Base-by-base conservation (phyloP, 1,140 invertebrate genomes). In the Sminthurinus signatus region DNA sequence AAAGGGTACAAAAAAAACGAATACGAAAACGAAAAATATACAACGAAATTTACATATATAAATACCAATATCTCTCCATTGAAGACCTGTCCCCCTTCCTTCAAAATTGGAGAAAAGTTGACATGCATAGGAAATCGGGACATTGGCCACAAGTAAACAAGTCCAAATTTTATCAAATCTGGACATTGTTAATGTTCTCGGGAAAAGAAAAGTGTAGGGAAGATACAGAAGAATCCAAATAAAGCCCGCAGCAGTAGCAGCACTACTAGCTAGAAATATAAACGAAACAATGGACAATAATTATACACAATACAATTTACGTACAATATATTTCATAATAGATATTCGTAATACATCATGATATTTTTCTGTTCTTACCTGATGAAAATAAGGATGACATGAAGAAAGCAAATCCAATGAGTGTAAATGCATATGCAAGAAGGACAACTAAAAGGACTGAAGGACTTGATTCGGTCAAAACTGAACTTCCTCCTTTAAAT, bases 301-400 rank as follows among this genome's bases (percentile, higher is more conserved):
- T n/a, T n/a, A n/a, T n/a, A n/a, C n/a, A n/a, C n/a, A n/a, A n/a
- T n/a, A n/a, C n/a, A n/a, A n/a, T n/a, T n/a, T n/a, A n/a, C n/a
- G n/a, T n/a, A n/a, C n/a, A n/a, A n/a, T n/a, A n/a, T n/a, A n/a
- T n/a, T n/a, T n/a, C n/a, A n/a, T n/a, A n/a, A n/a, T n/a, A n/a
- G n/a, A n/a, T n/a, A n/a, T n/a, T n/a, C n/a, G n/a, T n/a, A n/a
- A n/a, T n/a, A n/a, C n/a, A n/a, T n/a, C n/a, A n/a, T n/a, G n/a
- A n/a, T n/a, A n/a, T n/a, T n/a, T n/a, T n/a, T n/a, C n/a, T n/a
- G n/a, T n/a, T 36, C 32, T 87, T 88, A 12, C 84, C 86, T 81
- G 81, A 84, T 12, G 83, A 82, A 73, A 86, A 85, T 62, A 86
- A 80, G 1, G 83, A 81, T 56, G 85, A 86, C 51, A 88, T 75